Evolutionary conservation across 2,113 vertebrate species (phyloP), one percentile per base, ranked within the genome.

Genomic region (mouse (Mus musculus)): DNA sequence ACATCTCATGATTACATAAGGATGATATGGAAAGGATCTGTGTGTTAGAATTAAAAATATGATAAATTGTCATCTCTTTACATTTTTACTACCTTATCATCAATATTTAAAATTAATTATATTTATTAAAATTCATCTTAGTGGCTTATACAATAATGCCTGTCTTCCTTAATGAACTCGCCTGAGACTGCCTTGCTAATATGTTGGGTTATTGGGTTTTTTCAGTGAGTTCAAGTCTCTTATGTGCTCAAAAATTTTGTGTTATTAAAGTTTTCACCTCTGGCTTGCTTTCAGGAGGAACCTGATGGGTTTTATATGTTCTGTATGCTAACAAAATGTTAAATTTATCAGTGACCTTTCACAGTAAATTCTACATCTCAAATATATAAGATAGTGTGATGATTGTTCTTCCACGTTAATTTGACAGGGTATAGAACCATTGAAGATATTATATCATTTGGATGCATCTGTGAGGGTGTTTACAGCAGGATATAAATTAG

Each of bases 341-440:
- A 16, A 93, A 96, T 56, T 12, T 63, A 65, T 20, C 19, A 52
- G 42, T 76, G 42, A 61, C 26, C 78, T 95, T 96, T 89, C 71
- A 89, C 88, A 49, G 6, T 67, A 94, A 93, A 84, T 75, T 94
- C 13, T 71, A 0, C 30, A 82, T 96, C 42, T 95, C 90, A 91
- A 69, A 76, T 82, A 77, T 36, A 54, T 86, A 94, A 22, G 26
- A 13, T 4, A 12, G 16, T 84, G 5, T 86, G 17, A 87, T 69
- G 30, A 52, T 49, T 52, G 49, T n/a, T 36, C 17, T 49, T 69
- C 65, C 17, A 28, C 24, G 13, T 39, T 36, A 56, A 56, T 13
- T 54, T 72, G 67, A 17, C 63, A 36, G 12, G 2, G 12, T n/a
- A n/a, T 72, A 56, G 49, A 72, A 72, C 36, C 22, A 39, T 7